phyloP scores from a whole-genome alignment of 1,140 invertebrate genomes.

The Sycophila sp. region DNA sequence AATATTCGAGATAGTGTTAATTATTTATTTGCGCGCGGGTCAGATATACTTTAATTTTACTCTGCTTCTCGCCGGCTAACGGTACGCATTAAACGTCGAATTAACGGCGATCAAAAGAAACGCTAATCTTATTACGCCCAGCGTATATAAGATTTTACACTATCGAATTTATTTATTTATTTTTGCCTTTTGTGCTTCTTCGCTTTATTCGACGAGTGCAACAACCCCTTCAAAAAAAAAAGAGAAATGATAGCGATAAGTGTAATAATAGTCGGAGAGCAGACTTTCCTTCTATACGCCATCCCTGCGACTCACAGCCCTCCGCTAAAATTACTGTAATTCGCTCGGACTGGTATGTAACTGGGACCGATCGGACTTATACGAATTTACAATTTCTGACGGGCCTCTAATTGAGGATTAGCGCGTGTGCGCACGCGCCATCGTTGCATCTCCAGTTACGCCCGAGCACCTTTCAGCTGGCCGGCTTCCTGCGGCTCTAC shows the following conservation, averaged over 20 bases:
- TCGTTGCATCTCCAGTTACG: not conserved
- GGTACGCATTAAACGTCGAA: not conserved
- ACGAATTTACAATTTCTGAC: not conserved
- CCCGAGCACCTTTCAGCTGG: not conserved
- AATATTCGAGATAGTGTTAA: not conserved
- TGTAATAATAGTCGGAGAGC: not conserved
- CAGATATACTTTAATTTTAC: slow-evolving; percentile 2
- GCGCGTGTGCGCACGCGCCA: not conserved
- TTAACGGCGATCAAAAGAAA: not conserved
- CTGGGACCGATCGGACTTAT: not conserved
- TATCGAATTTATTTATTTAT: too few species aligned
- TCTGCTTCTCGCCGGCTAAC: not conserved
- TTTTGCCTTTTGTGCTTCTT: not conserved
- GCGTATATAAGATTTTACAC: too few species aligned
- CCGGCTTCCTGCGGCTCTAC: not conserved
- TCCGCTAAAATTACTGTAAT: not conserved
- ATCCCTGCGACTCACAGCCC: not conserved
- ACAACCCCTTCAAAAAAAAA: not conserved
- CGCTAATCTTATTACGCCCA: not conserved
- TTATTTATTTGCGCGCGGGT: slow-evolving; percentile 7
- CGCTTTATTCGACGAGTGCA: not conserved
- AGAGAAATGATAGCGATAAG: slow-evolving; percentile 1
- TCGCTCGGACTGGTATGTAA: not conserved
- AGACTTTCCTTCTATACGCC: not conserved
- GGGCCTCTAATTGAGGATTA: not conserved